Evolutionary conservation across 2,888 invertebrate genomes (phyloP).

Genomic region (Amiota minor): DNA sequence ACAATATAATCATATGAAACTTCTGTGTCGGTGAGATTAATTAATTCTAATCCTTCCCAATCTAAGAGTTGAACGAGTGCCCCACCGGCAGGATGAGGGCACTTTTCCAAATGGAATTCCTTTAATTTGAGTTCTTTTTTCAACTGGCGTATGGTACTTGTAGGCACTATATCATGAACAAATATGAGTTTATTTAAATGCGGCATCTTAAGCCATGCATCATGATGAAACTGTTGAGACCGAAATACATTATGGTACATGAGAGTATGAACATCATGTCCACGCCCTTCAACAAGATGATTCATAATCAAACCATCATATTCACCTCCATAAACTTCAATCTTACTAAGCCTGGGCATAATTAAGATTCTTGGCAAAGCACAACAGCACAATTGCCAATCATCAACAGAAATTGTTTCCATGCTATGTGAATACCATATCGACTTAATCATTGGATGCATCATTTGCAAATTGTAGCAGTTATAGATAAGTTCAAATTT

Average conservation of each 20-base stretch:
- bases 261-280: conserved; percentile 40
- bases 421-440: no score
- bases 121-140: conserved; percentile 33
- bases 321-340: conserved; percentile 45
- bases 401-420: no score
- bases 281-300: conserved; percentile 31
- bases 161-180: conserved; percentile 43
- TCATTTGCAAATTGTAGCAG: no score
- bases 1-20: neutral
- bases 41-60: neutral
- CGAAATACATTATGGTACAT: conserved; percentile 48
- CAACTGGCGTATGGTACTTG: neutral
- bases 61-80: neutral
- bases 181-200: conserved; percentile 45
- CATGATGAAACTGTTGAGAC: conserved; percentile 33
- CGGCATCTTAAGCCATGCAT: conserved; percentile 29
- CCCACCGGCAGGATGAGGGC: neutral
- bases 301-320: conserved; percentile 38
- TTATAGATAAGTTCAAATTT: no score
- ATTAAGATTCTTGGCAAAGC: no score
- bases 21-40: conserved; percentile 11
- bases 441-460: no score
- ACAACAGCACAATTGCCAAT: no score
- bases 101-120: conserved; percentile 47
- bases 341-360: conserved; percentile 33